A percentile compares a stretch with the other conserved stretches of the same genome.
These are phyloP conservation scores for Anomalospiza imberbis DNA, from an alignment of 2,797 vertebrate species.

Conservation along the genomic window DNA sequence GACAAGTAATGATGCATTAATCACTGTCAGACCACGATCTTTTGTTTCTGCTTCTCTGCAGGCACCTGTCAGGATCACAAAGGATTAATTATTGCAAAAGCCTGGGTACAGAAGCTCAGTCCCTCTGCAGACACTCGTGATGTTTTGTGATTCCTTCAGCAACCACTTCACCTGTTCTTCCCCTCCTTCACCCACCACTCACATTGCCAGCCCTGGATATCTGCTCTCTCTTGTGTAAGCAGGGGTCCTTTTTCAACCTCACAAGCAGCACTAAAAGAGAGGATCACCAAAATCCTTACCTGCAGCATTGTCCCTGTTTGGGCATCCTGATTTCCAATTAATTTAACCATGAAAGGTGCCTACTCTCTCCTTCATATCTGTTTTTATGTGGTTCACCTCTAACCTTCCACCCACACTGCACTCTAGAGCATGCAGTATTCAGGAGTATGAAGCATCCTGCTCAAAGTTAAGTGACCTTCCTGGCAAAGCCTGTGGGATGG, in stretches of 20 bases:
- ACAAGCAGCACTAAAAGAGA: neutral
- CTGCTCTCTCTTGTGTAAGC: neutral
- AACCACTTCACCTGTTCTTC: neutral
- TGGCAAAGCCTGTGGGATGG: neutral
- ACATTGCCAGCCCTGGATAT: neutral
- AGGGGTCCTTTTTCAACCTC: neutral
- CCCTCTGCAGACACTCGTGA: neutral
- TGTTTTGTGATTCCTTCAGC: neutral
- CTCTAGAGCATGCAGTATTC: neutral
- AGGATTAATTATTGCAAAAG: neutral
- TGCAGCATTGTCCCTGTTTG: neutral
- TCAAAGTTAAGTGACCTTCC: neutral
- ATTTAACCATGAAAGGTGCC: neutral
- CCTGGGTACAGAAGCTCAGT: neutral
- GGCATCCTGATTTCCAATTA: neutral
- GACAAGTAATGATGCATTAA: slow-evolving; percentile 21
- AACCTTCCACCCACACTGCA: neutral
- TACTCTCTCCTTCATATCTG: neutral
- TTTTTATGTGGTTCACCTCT: neutral
- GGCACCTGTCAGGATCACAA: slow-evolving; percentile 11
- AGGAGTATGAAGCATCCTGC: neutral
- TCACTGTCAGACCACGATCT: neutral
- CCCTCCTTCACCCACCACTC: neutral
- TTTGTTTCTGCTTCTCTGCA: slow-evolving; percentile 24
- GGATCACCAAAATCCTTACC: neutral